phyloP scores from a whole-genome alignment of 2,797 vertebrate genomes.

The Typhlichthys subterraneus region DNA sequence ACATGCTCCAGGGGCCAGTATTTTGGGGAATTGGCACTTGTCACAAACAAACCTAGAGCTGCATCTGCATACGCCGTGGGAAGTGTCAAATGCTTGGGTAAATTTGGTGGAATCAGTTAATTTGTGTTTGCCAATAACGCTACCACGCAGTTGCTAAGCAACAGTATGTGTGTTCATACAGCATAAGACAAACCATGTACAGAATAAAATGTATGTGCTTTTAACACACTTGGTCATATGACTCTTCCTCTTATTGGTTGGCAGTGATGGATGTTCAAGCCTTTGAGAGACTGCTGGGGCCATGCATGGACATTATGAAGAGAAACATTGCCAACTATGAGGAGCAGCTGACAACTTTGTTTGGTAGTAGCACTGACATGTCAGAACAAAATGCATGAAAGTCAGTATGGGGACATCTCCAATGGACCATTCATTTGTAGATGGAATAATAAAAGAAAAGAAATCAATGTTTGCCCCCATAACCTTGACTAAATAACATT shows the following conservation, averaged over 20 bases:
- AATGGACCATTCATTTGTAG: slow-evolving; percentile 78
- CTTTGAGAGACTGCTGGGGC: slow-evolving; percentile 97
- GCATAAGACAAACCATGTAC: not conserved
- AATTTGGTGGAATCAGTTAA: slow-evolving; percentile 2
- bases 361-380: slow-evolving; percentile 95
- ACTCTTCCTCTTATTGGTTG: slow-evolving; percentile 33
- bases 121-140: not conserved
- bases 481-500: slow-evolving; percentile 42
- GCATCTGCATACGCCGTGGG: slow-evolving; percentile 96
- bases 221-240: not conserved
- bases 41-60: slow-evolving; percentile 97
- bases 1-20: slow-evolving; percentile 94
- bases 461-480: slow-evolving; percentile 49
- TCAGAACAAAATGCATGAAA: slow-evolving; percentile 88
- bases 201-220: not conserved
- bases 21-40: slow-evolving; percentile 96
- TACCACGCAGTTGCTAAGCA: no score
- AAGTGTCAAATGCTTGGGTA: slow-evolving; percentile 98
- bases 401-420: slow-evolving; percentile 51
- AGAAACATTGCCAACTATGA: slow-evolving; percentile 98
- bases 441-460: slow-evolving; percentile 70
- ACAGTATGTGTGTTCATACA: no score
- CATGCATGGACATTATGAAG: slow-evolving; percentile 99
- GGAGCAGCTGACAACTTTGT: slow-evolving; percentile 93
- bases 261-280: slow-evolving; percentile 95